phyloP scores from a whole-genome alignment of 1,140 invertebrate genomes.

The Teleogryllus occipitalis region DNA sequence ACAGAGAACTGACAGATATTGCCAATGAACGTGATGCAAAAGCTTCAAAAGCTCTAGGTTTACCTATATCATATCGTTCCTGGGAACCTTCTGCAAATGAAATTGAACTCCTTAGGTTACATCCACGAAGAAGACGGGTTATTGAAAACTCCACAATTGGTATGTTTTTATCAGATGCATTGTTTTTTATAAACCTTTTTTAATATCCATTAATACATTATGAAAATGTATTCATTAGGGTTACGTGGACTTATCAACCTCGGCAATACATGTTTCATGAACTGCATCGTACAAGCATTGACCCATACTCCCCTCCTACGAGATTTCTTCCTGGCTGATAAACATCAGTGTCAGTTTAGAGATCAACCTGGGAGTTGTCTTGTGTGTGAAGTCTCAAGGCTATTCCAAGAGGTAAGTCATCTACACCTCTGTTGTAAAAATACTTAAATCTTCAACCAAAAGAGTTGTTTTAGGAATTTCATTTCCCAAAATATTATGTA shows the following conservation, averaged over 20 bases:
- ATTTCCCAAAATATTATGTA: background rate
- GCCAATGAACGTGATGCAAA: slow-evolving; percentile 52
- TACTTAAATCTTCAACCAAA: background rate
- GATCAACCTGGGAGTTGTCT: slow-evolving; percentile 62
- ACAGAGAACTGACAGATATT: slow-evolving; percentile 54
- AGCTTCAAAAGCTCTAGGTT: slow-evolving; percentile 50
- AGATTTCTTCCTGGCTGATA: slow-evolving; percentile 92
- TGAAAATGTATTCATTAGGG: slow-evolving; percentile 37
- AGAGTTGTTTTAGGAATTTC: background rate
- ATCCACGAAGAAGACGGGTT: slow-evolving; percentile 69
- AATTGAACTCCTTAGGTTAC: slow-evolving; percentile 54
- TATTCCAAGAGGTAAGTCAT: slow-evolving; percentile 54
- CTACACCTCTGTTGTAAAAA: background rate
- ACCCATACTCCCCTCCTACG: slow-evolving; percentile 89
- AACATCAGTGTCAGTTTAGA: slow-evolving; percentile 66
- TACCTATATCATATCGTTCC: slow-evolving; percentile 59
- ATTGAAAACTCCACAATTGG: slow-evolving; percentile 76
- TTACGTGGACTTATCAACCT: slow-evolving; percentile 89
- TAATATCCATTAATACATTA: slow-evolving; percentile 8
- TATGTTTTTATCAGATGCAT: slow-evolving; percentile 27
- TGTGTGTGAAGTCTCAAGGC: slow-evolving; percentile 83
- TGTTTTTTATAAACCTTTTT: slow-evolving; percentile 9
- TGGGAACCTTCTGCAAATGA: slow-evolving; percentile 76
- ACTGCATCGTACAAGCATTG: slow-evolving; percentile 91
- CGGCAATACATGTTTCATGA: slow-evolving; percentile 99